Evolutionary conservation across 2,113 vertebrate genomes (phyloP).

Genomic region (Pteronura brasiliensis): DNA sequence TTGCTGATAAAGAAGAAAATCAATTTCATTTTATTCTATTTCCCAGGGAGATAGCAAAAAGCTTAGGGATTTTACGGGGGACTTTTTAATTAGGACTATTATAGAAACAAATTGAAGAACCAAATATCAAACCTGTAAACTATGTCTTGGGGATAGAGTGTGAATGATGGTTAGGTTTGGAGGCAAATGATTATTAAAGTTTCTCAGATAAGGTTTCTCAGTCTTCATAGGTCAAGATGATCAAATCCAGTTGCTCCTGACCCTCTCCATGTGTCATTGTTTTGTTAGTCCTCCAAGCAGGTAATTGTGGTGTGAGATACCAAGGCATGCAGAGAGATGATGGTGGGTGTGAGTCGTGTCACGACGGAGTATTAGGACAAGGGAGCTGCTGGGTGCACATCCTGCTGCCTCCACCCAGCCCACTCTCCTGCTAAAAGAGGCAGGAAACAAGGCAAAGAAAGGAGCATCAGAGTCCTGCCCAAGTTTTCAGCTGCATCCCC

Average conservation of each 20-base stretch:
- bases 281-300: neutral
- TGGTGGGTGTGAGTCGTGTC: neutral
- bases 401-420: neutral
- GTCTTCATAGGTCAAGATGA: neutral
- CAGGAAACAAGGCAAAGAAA: neutral
- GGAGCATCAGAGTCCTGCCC: neutral
- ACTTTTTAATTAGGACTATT: conserved; percentile 70
- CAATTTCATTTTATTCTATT: conserved; percentile 80
- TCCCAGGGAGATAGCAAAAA: conserved; percentile 71
- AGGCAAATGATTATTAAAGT: neutral
- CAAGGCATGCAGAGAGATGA: neutral
- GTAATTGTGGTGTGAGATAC: neutral
- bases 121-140: neutral
- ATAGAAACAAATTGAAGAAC: conserved; percentile 52
- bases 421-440: neutral
- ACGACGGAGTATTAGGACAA: accelerated
- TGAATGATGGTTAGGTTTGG: neutral
- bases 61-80: conserved; percentile 25
- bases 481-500: neutral
- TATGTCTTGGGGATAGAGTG: neutral
- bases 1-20: conserved; percentile 81
- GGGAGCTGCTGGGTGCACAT: accelerated
- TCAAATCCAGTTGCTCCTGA: neutral
- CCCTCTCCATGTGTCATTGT: neutral
- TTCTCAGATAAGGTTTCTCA: neutral